Evolutionary conservation across 2,113 vertebrate species (phyloP).

Genomic region (Meles meles): DNA sequence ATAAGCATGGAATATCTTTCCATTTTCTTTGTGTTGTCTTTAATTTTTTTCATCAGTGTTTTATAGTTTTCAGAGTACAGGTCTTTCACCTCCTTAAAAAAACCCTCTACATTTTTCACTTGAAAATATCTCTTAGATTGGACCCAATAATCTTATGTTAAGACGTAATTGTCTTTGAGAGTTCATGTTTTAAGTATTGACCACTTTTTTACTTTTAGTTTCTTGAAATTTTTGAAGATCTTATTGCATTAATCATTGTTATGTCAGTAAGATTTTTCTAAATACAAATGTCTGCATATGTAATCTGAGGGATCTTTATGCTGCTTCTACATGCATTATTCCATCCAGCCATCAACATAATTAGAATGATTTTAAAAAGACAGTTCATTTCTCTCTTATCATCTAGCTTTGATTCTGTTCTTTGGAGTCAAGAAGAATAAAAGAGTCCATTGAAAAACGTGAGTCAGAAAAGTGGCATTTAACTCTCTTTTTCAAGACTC

Average conservation of each 20-base stretch:
- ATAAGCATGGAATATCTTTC: not conserved
- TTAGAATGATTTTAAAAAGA: not conserved
- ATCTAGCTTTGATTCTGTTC: not conserved
- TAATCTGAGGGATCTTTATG: not conserved
- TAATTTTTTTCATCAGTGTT: not conserved
- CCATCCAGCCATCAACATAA: not conserved
- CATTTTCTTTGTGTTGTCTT: not conserved
- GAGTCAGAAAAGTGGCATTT: not conserved
- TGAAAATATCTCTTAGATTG: not conserved
- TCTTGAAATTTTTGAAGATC: constrained; percentile 28
- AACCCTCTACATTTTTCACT: not conserved
- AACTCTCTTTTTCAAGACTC: not conserved
- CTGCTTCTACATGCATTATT: not conserved
- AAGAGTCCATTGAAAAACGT: not conserved
- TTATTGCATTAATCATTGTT: not conserved
- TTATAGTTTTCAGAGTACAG: not conserved
- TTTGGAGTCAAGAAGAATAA: not conserved
- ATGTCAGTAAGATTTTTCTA: constrained; percentile 12
- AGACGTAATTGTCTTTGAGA: constrained; percentile 38
- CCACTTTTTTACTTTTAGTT: not conserved
- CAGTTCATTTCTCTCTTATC: not conserved
- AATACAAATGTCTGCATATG: not conserved
- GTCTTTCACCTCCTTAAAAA: not conserved
- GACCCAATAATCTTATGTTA: not conserved
- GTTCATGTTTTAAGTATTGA: constrained; percentile 32